A percentile compares a stretch with the other conserved stretches of the same genome.
Conservation (phyloP, 1,140 invertebrate species). For the Leptonema lineaticorne region DNA sequence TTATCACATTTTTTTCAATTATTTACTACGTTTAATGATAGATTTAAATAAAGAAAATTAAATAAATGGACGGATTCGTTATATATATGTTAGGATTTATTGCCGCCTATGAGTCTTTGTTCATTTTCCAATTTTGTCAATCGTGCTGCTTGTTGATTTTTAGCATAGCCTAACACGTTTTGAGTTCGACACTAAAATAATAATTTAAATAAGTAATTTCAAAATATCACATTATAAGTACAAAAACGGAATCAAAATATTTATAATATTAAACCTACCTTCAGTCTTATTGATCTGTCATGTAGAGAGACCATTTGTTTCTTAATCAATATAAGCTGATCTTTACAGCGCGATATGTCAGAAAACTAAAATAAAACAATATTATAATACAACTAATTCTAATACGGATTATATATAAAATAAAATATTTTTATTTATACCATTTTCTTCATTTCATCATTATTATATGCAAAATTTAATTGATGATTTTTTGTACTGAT, state of each 20-base stretch:
- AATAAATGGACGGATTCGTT: too few relatives aligned
- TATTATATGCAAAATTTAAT: constrained; percentile 31
- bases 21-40: too few relatives aligned
- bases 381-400: background rate
- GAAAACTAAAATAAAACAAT: constrained; percentile 31
- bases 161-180: constrained; percentile 27
- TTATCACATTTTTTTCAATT: background rate
- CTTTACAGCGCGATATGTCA: constrained; percentile 29
- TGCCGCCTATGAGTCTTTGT: constrained; percentile 37
- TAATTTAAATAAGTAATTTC: background rate
- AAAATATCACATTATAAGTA: background rate
- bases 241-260: background rate
- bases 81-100: constrained; percentile 19
- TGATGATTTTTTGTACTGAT: constrained; percentile 32
- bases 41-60: background rate
- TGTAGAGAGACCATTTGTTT: constrained; percentile 38
- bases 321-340: constrained; percentile 32
- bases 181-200: constrained; percentile 31
- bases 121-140: constrained; percentile 31
- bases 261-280: constrained; percentile 17
- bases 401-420: background rate
- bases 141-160: constrained; percentile 11
- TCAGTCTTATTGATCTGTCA: constrained; percentile 32
- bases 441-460: constrained; percentile 34
- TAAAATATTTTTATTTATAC: constrained; percentile 16